A percentile compares a stretch with the other conserved stretches of the same genome.
phyloP scores from a whole-genome alignment of 2,888 invertebrate genomes.

The Apoda limacodes region DNA sequence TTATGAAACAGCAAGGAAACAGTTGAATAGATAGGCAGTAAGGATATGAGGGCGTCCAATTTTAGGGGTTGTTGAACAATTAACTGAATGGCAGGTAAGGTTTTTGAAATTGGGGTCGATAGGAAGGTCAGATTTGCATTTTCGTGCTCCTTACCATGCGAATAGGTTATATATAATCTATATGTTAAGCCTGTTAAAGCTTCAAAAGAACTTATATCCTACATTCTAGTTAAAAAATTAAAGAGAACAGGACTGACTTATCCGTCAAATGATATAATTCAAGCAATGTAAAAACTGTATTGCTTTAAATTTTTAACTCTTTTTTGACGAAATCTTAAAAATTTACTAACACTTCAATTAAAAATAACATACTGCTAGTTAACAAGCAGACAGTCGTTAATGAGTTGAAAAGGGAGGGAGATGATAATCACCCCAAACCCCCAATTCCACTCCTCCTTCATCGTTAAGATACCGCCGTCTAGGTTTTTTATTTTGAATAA shows the following conservation, averaged over 20 bases:
- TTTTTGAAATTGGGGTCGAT: slow-evolving; percentile 35
- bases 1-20: no score
- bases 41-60: slow-evolving; percentile 44
- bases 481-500: slow-evolving; percentile 37
- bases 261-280: no score
- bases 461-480: slow-evolving; percentile 21
- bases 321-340: neutral
- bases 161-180: no score
- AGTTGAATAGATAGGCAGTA: no score
- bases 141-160: no score
- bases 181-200: no score
- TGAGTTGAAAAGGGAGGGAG: slow-evolving; percentile 27
- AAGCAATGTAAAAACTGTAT: neutral
- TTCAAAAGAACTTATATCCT: no score
- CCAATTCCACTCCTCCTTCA: slow-evolving; percentile 9
- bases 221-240: no score
- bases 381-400: slow-evolving; percentile 39
- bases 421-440: slow-evolving; percentile 43
- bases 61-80: slow-evolving; percentile 60
- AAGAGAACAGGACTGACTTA: no score
- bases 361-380: no score
- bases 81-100: slow-evolving; percentile 58
- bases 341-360: neutral
- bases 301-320: neutral
- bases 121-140: no score